Evolutionary conservation across 2,113 vertebrate species (phyloP), one percentile per base, ranked within the genome.

Genomic region (Plecturocebus donacophilus): DNA sequence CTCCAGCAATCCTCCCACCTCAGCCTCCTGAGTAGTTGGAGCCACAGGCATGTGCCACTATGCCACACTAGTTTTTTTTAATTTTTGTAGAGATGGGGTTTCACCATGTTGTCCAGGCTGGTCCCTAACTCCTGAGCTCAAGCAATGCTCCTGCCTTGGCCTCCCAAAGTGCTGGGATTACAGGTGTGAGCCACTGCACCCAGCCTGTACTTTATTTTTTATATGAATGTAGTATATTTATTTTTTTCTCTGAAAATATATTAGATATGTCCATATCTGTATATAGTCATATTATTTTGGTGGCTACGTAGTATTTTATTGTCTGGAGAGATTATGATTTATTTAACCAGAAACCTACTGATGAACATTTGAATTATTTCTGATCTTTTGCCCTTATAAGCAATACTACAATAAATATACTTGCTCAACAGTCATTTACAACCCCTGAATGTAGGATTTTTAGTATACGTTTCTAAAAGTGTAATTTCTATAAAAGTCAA

Each of bases 191-290:
- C 61, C 61, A 32, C 61, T 64, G 61, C 27, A 30, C 27, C 61
- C 11, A 64, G 61, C 27, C 61, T 64, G 61, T 38, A 35, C 20
- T 52, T 12, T 45, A 25, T 81, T 40, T 73, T 66, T 38, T 32
- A 89, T 47, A 70, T 19, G 91, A 81, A 61, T 86, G 16, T 80
- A 58, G 13, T 30, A 45, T 66, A 10, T 81, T 21, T 10, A 11
- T 87, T 93, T 90, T 66, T 92, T 90, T 23, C 32, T 38, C 87
- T 49, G 83, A 93, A 83, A 82, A 32, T 79, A 32, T 49, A 66
- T 82, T 32, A 54, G 12, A 25, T 80, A 9, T 23, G 73, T 56
- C 27, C 54, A 7, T 90, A 21, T 95, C n/a, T 8, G 6, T 81
- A 10, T 11, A 73, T 32, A 38, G 21, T 49, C 35, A 17, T 54